Conservation (phyloP, 2,797 vertebrate genomes). For the Mallotus villosus region DNA sequence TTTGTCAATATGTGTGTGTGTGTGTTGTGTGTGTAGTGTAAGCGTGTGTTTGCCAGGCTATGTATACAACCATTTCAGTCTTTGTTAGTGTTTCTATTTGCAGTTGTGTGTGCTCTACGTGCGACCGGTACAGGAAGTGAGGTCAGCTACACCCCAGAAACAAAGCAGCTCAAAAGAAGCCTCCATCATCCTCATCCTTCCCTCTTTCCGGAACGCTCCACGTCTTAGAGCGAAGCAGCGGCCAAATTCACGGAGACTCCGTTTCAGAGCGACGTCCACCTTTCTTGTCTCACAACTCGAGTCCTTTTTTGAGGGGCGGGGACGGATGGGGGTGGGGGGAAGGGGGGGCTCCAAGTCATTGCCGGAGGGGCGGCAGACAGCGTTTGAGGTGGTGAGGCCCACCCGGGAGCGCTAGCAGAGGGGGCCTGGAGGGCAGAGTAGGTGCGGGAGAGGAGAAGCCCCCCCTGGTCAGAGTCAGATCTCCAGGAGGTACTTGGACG, state of each 20-base stretch:
- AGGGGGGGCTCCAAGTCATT: background rate
- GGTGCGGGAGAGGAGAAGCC: constrained; percentile 29
- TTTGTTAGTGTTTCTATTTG: background rate
- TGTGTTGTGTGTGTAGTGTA: background rate
- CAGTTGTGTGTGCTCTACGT: background rate
- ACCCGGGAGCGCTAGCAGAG: constrained; percentile 52
- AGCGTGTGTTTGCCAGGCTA: constrained; percentile 24
- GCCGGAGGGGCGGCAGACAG: constrained; percentile 41
- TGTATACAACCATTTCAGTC: background rate
- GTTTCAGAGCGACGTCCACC: constrained; percentile 35
- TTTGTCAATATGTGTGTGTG: background rate
- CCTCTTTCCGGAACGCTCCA: constrained; percentile 1
- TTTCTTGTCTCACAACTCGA: constrained; percentile 25
- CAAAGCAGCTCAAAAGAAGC: constrained; percentile 45
- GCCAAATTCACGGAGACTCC: background rate
- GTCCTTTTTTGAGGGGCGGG: constrained; percentile 21
- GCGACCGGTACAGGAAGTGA: background rate
- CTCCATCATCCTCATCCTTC: constrained; percentile 26
- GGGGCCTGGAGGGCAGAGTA: constrained; percentile 33
- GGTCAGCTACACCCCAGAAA: constrained; percentile 43
- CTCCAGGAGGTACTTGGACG: constrained; percentile 76
- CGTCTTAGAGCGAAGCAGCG: constrained; percentile 35
- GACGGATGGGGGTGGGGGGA: constrained; percentile 1
- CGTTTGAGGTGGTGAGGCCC: constrained; percentile 57
- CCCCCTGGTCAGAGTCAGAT: constrained; percentile 70